These are phyloP conservation scores for Brachirus orientalis DNA, from an alignment of 2,113 vertebrate genomes.

Conservation along the genomic window DNA sequence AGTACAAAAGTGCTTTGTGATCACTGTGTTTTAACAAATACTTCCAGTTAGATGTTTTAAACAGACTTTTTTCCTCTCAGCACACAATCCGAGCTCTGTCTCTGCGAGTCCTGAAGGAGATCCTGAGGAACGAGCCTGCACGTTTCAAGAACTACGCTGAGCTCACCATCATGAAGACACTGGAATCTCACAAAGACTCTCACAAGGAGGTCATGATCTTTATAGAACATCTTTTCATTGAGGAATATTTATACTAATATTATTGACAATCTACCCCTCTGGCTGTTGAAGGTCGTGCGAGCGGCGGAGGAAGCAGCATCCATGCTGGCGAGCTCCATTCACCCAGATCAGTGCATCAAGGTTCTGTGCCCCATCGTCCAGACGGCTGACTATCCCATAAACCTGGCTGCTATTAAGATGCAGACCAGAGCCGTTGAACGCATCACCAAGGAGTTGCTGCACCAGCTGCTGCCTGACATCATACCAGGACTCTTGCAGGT, in stretches of 20 bases:
- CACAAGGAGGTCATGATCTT: constrained; percentile 90
- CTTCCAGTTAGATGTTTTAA: background rate
- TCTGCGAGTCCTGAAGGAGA: constrained; percentile 92
- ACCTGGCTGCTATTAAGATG: constrained; percentile 98
- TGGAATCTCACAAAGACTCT: constrained; percentile 97
- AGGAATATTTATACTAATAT: background rate
- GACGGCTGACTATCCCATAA: constrained; percentile 96
- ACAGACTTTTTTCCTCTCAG: constrained; percentile 65
- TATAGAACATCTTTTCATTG: too few relatives aligned
- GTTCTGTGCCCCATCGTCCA: constrained; percentile 97
- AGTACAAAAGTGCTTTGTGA: background rate
- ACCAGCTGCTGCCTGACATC: constrained; percentile 90
- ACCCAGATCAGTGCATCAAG: constrained; percentile 96
- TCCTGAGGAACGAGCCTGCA: constrained; percentile 93
- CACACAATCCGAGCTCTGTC: constrained; percentile 94
- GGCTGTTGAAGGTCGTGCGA: constrained; percentile 86
- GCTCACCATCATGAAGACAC: constrained; percentile 97
- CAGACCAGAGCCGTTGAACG: constrained; percentile 94
- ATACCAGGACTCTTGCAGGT: constrained; percentile 96
- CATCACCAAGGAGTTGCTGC: constrained; percentile 88
- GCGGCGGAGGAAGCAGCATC: constrained; percentile 94
- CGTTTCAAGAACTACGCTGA: constrained; percentile 98
- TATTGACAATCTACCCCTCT: too few relatives aligned
- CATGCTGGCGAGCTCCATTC: constrained; percentile 90
- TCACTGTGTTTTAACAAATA: too few relatives aligned